Evolutionary conservation across 2,888 invertebrate genomes (phyloP), one percentile per base, ranked within the genome.

Genomic region (Atherix ibis): DNA sequence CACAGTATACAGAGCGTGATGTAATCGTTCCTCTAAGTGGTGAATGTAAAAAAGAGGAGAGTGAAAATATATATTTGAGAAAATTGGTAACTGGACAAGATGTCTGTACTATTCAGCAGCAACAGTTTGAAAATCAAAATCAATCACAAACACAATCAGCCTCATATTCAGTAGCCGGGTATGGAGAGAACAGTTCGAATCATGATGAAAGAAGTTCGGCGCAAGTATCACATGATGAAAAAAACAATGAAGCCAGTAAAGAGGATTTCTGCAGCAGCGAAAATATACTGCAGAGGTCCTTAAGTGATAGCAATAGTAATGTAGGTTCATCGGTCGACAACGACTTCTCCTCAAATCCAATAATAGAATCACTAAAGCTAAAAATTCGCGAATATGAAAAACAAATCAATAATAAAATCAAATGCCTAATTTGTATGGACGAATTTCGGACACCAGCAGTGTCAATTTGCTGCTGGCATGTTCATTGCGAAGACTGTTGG

Each of bases 391-490:
- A 84, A 42, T 65, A 84, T 46, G 87, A 87, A 52, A 68, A 68
- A 38, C 65, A 67, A 46, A 58, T 56, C 43, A 66, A 61, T 41
- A 66, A 68, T 37, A 74, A 78, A 58, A 73, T 75, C 42, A 87
- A 87, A 58, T 91, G 91, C 64, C 68, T 89, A 33, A 91, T 91
- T 44, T 91, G 91, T 53, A 74, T 89, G 66, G 88, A 84, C 34
- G 70, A 76, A 18, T 87, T 87, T 57, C 70, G 70, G 35, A 83
- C 82, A 26, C 89, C 92, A 1, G 79, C 89, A 5, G 87, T 88
- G 34, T 92, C 92, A 2, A 81, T 91, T 39, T 87, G 87, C 52
- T 94, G 94, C 58, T 94, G 92, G 92, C 94, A 94, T 58, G 91
- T 92, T 1, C 85, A 92, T 58, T 94, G 94, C 52, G 89, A 92